A percentile compares a stretch with the other conserved stretches of the same genome.
phyloP scores from a whole-genome alignment of 2,888 invertebrate genomes.

The Meteorus colon region DNA sequence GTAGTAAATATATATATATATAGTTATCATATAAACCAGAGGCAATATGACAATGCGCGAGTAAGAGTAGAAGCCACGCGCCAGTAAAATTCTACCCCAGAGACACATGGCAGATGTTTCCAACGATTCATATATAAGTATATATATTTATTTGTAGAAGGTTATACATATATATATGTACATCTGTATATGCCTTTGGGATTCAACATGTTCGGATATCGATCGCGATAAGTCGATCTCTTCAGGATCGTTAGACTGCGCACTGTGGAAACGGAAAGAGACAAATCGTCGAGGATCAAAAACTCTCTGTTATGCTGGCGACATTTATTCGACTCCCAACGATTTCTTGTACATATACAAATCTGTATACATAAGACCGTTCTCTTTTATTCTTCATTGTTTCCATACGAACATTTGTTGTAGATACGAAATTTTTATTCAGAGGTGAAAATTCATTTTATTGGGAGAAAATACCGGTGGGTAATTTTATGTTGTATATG shows the following conservation, averaged over 20 bases:
- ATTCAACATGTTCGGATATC: constrained; percentile 56
- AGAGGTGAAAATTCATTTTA: too few relatives aligned
- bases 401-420: neutral
- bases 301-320: constrained; percentile 16
- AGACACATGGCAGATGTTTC: constrained; percentile 69
- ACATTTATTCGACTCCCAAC: constrained; percentile 19
- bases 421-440: too few relatives aligned
- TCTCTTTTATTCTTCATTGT: neutral
- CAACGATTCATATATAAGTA: constrained; percentile 58
- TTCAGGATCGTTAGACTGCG: constrained; percentile 38
- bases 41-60: constrained; percentile 27
- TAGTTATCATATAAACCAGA: neutral
- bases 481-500: too few relatives aligned
- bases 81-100: constrained; percentile 60
- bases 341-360: neutral
- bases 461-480: too few relatives aligned
- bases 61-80: constrained; percentile 59
- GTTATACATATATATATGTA: constrained; percentile 19
- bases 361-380: neutral
- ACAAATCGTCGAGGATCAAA: constrained; percentile 33
- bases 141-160: too few relatives aligned
- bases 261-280: constrained; percentile 18
- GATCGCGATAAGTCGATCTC: constrained; percentile 66
- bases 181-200: constrained; percentile 28
- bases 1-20: constrained; percentile 1